Percentiles rank a stretch among this genome's conserved stretches.
Conservation (phyloP, 2,888 invertebrate species). For the Leptarthrus brevirostris region DNA sequence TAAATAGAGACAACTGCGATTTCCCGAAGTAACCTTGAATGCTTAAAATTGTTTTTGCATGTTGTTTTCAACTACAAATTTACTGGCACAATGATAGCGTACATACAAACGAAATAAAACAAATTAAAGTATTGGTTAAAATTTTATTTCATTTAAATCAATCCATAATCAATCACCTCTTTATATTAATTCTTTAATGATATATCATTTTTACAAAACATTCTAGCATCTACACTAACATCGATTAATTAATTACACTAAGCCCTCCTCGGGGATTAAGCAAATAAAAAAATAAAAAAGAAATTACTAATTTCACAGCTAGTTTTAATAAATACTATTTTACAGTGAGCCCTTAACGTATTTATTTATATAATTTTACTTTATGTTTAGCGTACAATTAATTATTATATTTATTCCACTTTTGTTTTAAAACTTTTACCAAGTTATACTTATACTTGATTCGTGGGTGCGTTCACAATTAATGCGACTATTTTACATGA, state of each 20-base stretch:
- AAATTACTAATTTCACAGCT: slow-evolving; percentile 32
- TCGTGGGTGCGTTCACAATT: slow-evolving; percentile 7
- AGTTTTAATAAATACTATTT: slow-evolving; percentile 34
- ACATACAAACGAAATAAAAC: too few relatives aligned
- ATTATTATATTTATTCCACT: not conserved
- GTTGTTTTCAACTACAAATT: too few relatives aligned
- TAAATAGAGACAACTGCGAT: too few relatives aligned
- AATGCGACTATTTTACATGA: slow-evolving; percentile 33
- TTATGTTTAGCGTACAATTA: slow-evolving; percentile 7
- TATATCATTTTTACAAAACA: slow-evolving; percentile 40
- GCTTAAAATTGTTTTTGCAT: too few relatives aligned
- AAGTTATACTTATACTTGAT: slow-evolving; percentile 10
- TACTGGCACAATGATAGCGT: too few relatives aligned
- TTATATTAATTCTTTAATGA: slow-evolving; percentile 23
- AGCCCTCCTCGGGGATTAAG: not conserved
- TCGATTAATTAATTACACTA: slow-evolving; percentile 33
- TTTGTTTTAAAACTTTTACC: slow-evolving; percentile 12
- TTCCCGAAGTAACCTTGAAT: too few relatives aligned
- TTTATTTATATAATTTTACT: not conserved
- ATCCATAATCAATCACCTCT: slow-evolving; percentile 40
- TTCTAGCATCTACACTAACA: slow-evolving; percentile 47
- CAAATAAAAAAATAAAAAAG: slow-evolving; percentile 14
- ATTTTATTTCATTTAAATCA: slow-evolving; percentile 36
- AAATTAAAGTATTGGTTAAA: slow-evolving; percentile 16
- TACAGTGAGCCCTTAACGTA: not conserved